These are phyloP conservation scores for Paramormyrops kingsleyae DNA, from an alignment of 2,113 vertebrate species.

Conservation along the genomic window DNA sequence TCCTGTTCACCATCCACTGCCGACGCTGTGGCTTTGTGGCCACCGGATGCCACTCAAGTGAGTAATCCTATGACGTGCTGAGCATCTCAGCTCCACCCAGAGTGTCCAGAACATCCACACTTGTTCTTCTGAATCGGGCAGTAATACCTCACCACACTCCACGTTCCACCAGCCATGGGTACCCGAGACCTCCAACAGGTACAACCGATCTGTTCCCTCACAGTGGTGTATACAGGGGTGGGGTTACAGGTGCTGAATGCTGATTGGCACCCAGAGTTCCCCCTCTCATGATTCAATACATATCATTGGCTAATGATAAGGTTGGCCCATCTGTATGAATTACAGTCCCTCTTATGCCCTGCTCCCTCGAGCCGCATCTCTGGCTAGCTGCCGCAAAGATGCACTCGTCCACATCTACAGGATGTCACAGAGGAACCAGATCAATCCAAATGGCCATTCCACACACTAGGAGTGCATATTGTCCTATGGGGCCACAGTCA, in stretches of 20 bases:
- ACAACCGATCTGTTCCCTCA: background rate
- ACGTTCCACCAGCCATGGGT: background rate
- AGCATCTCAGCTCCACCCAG: background rate
- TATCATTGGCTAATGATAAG: background rate
- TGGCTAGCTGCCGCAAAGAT: background rate
- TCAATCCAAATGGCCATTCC: background rate
- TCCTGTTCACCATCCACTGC: background rate
- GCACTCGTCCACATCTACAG: background rate
- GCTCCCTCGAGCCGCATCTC: background rate
- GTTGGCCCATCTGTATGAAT: background rate
- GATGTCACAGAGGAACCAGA: background rate
- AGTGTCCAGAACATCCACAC: background rate
- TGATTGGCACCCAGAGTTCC: background rate
- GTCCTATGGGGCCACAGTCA: background rate
- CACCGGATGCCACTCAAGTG: background rate
- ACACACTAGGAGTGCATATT: background rate
- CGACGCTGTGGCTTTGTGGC: background rate
- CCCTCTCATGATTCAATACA: background rate
- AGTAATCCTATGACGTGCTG: background rate
- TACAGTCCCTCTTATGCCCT: background rate
- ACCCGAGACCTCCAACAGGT: background rate
- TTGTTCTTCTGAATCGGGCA: background rate
- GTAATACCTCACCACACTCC: background rate
- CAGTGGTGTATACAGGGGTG: background rate
- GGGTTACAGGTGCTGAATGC: background rate